Conservation (phyloP, 2,797 vertebrate species). For the Carduelis carduelis region DNA sequence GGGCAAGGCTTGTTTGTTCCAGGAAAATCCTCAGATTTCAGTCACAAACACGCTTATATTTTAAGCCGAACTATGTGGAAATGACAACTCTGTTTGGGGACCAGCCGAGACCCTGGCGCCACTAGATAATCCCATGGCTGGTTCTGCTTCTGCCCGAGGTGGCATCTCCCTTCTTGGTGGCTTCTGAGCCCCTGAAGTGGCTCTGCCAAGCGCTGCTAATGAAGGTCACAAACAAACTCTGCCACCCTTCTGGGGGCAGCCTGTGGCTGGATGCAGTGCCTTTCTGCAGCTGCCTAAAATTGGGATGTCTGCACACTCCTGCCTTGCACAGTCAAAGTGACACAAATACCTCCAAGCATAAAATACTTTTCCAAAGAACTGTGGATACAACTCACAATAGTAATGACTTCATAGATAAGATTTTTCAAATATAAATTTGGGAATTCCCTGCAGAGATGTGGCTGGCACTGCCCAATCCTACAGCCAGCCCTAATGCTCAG, state of each 20-base stretch:
- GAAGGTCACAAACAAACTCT: neutral
- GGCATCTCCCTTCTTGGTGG: neutral
- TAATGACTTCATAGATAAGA: neutral
- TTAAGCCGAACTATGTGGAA: neutral
- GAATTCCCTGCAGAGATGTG: neutral
- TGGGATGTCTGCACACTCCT: neutral
- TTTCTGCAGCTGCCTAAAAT: neutral
- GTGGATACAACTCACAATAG: neutral
- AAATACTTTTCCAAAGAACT: neutral
- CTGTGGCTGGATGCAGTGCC: neutral
- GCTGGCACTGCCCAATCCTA: neutral
- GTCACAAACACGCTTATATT: conserved; percentile 14
- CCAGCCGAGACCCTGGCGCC: neutral
- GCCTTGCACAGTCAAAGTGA: neutral
- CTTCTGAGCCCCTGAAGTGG: neutral
- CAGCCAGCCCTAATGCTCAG: neutral
- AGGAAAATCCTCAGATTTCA: conserved; percentile 26
- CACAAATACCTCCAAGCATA: neutral
- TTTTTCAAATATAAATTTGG: neutral
- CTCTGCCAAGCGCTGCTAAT: neutral
- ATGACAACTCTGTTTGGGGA: neutral
- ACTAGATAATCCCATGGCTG: neutral
- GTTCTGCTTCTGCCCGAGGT: neutral
- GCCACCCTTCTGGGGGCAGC: neutral
- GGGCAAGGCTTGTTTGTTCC: neutral